Base-by-base conservation (phyloP, 2,113 vertebrate species). In the Triplophysa rosa region DNA sequence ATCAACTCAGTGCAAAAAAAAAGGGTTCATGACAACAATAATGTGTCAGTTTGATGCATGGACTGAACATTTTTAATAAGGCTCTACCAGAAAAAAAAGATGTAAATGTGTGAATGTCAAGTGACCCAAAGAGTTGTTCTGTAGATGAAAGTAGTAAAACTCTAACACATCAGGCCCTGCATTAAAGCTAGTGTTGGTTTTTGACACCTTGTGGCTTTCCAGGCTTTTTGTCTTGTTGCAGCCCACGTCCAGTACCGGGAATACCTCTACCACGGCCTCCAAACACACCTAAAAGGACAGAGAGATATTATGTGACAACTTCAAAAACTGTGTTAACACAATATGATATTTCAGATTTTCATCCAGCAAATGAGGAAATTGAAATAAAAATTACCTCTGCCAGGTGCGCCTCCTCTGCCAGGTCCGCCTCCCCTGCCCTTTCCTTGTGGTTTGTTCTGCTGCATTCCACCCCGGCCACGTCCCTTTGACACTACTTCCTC, bases 401-500 rank as follows among this genome's bases (percentile, higher is more conserved):
- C 67, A 8, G 66, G 5, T 16, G 73, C 62, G 4, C 80, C 86
- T 87, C 97, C 97, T 70, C 95, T 87, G 12, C 97, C 96, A 0
- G 91, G 86, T 21, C 95, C 92, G 0, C 84, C 82, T n/a, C 97
- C 97, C 67, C 95, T 87, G 17, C 98, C 96, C 81, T 97, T 96
- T 70, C 96, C 96, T 90, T 98, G 97, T 33, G 95, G 95, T 83
- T 98, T 97, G 92, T 98, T 97, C 87, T 98, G 97, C 82, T 97
- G 96, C 83, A 95, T 91, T 0, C 97, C 97, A 0, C 97, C 98
- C 0, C 97, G 94, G 10, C 98, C 98, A 0, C 97, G 90, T 67
- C 96, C 97, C 84, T 99, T 98, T 0, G 96, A 96, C 69, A 96
- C 90, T 82, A 95, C 97, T 88, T 99, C 98, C 78, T 99, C 97